Evolutionary conservation across 2,888 invertebrate genomes (phyloP), one percentile per base, ranked within the genome.

Genomic region (Euplagia quadripunctaria): DNA sequence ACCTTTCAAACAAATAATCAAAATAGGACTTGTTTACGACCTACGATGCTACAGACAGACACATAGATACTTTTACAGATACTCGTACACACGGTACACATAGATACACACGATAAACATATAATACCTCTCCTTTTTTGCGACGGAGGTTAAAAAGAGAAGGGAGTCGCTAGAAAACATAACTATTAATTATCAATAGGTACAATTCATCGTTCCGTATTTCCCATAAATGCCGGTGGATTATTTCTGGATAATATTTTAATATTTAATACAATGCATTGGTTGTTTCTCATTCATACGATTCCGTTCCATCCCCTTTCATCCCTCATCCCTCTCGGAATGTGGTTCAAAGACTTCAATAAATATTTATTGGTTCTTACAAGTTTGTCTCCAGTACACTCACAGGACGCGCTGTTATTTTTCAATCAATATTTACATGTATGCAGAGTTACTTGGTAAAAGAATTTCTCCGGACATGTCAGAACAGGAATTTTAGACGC

Each of bases 291-390:
- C 77, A 82, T 83, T 78, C 75, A 76, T 83, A 74, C 71, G 79
- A 80, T 82, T 74, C 77, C 74, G 71, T 77, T 79, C 31, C 71
- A 64, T 71, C 71, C 64, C 16, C 43, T 58, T 74, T 68, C 71
- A 82, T 72, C 72, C 70, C 75, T 70, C 80, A 75, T 66, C 51
- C 61, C 72, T 70, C 64, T 64, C 66, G 77, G 78, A 74, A 81
- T 81, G 80, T 76, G 75, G 80, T 75, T 82, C 84, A 83, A 86
- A 87, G 85, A 82, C 77, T 69, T 68, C 83, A 80, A 89, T 89
- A 89, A 87, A 90, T 90, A 89, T 90, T 89, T 89, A 90, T 89
- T 87, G 84, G 80, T 55, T 79, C 80, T 82, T 82, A 80, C 80
- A 79, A 84, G 83, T 86, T 85, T 80, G 77, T 83, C 79, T 78